phyloP scores from a whole-genome alignment of 2,113 vertebrate species.

The Motacilla tschutschensis region DNA sequence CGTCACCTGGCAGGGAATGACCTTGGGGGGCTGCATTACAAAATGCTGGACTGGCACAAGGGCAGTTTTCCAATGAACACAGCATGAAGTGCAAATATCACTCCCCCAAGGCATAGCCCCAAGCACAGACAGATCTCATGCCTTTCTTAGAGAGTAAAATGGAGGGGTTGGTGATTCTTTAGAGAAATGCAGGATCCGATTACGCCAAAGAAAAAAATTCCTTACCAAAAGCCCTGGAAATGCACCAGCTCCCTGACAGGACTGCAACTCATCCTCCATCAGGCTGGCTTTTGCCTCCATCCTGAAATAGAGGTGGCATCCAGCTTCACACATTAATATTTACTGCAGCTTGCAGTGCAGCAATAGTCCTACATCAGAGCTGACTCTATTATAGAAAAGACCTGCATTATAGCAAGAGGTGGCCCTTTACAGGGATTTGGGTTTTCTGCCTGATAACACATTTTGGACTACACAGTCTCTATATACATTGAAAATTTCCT shows the following conservation, averaged over 20 bases:
- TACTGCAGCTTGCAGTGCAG: slow-evolving; percentile 52
- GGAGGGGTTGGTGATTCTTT: not conserved
- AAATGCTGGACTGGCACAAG: not conserved
- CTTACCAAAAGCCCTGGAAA: not conserved
- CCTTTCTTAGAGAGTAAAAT: not conserved
- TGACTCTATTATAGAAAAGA: slow-evolving; percentile 23
- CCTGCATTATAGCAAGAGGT: slow-evolving; percentile 41
- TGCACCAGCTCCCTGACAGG: not conserved
- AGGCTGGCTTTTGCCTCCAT: slow-evolving; percentile 8
- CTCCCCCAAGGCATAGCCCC: not conserved
- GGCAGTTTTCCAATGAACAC: not conserved
- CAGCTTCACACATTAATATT: slow-evolving; percentile 47
- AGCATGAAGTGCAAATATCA: not conserved
- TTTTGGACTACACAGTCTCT: slow-evolving; percentile 1
- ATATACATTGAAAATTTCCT: not conserved
- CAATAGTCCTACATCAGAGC: slow-evolving; percentile 19
- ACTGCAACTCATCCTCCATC: not conserved
- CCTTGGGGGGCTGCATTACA: slow-evolving; percentile 26
- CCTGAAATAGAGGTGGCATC: not conserved
- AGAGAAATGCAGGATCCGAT: not conserved
- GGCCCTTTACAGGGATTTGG: slow-evolving; percentile 9
- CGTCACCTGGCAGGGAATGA: not conserved
- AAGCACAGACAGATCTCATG: not conserved
- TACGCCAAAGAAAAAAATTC: not conserved
- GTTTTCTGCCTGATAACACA: not conserved